Base-by-base conservation (phyloP, 2,888 invertebrate genomes). In the Tromatobia lineatoria region DNA sequence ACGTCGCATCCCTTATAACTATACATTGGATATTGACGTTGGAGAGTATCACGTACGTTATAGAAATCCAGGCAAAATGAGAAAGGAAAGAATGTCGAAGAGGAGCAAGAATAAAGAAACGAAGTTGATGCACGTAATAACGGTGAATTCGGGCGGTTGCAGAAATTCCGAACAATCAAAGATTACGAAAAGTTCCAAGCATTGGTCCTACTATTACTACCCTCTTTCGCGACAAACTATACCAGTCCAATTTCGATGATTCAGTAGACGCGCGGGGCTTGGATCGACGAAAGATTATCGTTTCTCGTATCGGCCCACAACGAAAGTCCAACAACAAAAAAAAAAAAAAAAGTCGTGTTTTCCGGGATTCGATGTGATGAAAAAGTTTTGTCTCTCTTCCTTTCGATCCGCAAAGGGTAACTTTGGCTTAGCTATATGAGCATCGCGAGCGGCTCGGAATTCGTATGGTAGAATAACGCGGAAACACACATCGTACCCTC, bases 191-290 rank as follows among this genome's bases (percentile, higher is more conserved):
- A 83, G 73, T 80, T 77, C 67, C n/a, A 42, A 29, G 47, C 47
- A 45, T 45, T 66, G 38, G 38, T 38, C 38, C 38, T 38, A 38
- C 38, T 69, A 74, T 61, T 54, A 18, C 50, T 73, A 59, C 57
- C 52, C 59, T 67, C 80, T 66, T 71, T 54, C 80, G 76, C 59
- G 67, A 70, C 38, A 78, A 73, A 83, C 42, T 23, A 64, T 52
- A 52, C 47, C 71, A 76, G 66, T 76, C 80, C 80, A 83, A 83
- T 83, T 71, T 61, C 80, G 71, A 73, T 77, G 69, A 83, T 83
- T 76, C 80, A 76, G 80, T 73, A 64, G 45, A 34, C 71, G 76
- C 70, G 29, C 54, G 57, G 45, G 47, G 70, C 25, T 25, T 25
- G 42, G 52, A 59, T 61, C 15, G 61, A n/a, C 71, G 71, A 66